Percentiles rank a stretch among this genome's conserved stretches.
These are phyloP conservation scores for Ephydatia muelleri DNA, from an alignment of 37 sponge, comb jelly and placozoan species.

Conservation along the genomic window DNA sequence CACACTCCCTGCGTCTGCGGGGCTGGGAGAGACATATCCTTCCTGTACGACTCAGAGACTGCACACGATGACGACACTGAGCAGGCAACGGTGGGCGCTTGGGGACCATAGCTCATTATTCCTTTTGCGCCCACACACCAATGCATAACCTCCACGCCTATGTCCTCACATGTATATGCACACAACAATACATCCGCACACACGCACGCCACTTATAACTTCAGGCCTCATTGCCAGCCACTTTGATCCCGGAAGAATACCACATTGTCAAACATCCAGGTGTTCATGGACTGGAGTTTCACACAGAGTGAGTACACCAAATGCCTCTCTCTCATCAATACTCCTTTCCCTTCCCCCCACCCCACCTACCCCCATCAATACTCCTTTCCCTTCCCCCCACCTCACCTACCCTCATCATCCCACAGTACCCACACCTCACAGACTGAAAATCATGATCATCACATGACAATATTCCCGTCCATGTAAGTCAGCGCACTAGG, in stretches of 20 bases:
- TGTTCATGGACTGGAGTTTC: conserved; percentile 84
- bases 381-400: neutral
- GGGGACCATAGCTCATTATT: too few species aligned
- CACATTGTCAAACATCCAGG: conserved; percentile 89
- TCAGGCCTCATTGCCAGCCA: conserved; percentile 32
- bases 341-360: neutral
- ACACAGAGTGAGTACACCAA: conserved; percentile 68
- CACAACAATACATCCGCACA: neutral
- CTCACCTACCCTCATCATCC: neutral
- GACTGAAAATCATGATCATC: conserved; percentile 79
- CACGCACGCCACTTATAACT: neutral
- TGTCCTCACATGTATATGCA: neutral
- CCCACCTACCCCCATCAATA: neutral
- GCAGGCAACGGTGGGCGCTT: too few species aligned
- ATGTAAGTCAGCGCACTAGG: conserved; percentile 39
- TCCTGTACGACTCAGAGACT: neutral
- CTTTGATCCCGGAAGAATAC: conserved; percentile 95
- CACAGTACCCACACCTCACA: conserved; percentile 65
- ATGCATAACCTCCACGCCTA: neutral
- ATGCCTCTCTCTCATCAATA: neutral
- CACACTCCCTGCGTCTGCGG: conserved; percentile 92
- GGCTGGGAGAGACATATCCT: conserved; percentile 79
- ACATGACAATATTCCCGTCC: conserved; percentile 87
- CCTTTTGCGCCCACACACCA: too few species aligned
- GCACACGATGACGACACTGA: neutral